These are phyloP conservation scores for Discoglossus pictus DNA, from an alignment of 2,797 vertebrate species.

Conservation along the genomic window DNA sequence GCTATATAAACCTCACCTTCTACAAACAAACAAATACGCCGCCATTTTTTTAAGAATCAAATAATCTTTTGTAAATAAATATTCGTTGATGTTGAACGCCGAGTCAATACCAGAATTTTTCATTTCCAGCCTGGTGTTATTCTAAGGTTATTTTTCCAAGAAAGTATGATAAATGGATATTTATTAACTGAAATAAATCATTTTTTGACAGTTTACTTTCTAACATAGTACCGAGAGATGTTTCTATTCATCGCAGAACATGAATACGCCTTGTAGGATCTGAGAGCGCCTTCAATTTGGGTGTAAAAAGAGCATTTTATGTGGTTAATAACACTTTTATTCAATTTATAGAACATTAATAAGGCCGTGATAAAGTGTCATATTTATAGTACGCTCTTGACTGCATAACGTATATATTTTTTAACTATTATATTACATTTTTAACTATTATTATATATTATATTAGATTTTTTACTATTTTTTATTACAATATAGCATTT, in stretches of 20 bases:
- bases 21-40: conserved; percentile 47
- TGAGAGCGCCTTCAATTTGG: conserved; percentile 25
- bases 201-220: conserved; percentile 50
- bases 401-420: too few relatives aligned
- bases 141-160: conserved; percentile 51
- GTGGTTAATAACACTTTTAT: conserved; percentile 5
- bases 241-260: conserved; percentile 37
- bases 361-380: too few relatives aligned
- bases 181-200: conserved; percentile 52
- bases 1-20: conserved; percentile 49
- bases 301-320: conserved; percentile 6
- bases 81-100: conserved; percentile 43
- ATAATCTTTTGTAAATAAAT: conserved; percentile 49
- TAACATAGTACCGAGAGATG: conserved; percentile 40
- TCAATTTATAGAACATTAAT: conserved; percentile 24
- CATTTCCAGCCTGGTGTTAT: conserved; percentile 45
- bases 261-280: conserved; percentile 40
- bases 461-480: too few relatives aligned
- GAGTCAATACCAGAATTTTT: conserved; percentile 48
- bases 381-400: too few relatives aligned
- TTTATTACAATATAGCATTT: too few relatives aligned
- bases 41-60: conserved; percentile 44
- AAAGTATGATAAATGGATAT: conserved; percentile 51
- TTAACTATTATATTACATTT: too few relatives aligned
- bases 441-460: too few relatives aligned